These are phyloP conservation scores for Heliconius hewitsoni DNA, from an alignment of 1,140 invertebrate species.

Conservation along the genomic window DNA sequence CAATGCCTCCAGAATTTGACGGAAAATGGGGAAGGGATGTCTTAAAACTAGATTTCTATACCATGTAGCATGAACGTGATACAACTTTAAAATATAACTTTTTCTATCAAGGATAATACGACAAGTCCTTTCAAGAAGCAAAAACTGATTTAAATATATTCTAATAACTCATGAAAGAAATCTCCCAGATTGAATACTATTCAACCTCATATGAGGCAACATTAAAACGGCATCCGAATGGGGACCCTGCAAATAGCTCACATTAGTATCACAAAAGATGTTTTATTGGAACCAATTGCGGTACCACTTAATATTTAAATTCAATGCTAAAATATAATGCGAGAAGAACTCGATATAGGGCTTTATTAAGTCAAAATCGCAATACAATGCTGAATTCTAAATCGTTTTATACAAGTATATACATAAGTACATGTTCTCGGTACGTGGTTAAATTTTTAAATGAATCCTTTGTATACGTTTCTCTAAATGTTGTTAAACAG, in stretches of 20 bases:
- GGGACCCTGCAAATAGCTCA: conserved; percentile 35
- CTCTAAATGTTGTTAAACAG: conserved; percentile 16
- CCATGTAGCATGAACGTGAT: too few relatives aligned
- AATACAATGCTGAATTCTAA: conserved; percentile 44
- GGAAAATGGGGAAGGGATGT: too few relatives aligned
- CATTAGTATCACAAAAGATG: conserved; percentile 49
- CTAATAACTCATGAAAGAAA: background rate
- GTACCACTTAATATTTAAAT: conserved; percentile 47
- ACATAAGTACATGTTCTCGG: conserved; percentile 6
- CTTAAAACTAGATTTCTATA: too few relatives aligned
- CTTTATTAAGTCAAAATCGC: conserved; percentile 46
- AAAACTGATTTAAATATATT: too few relatives aligned
- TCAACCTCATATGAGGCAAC: background rate
- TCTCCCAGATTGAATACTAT: background rate
- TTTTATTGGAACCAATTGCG: conserved; percentile 48
- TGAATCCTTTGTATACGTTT: background rate
- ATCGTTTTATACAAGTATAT: conserved; percentile 24
- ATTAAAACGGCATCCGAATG: conserved; percentile 18
- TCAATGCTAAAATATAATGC: conserved; percentile 53
- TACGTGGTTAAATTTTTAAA: conserved; percentile 39
- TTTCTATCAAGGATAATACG: too few relatives aligned
- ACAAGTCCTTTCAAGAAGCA: too few relatives aligned
- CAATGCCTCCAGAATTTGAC: too few relatives aligned
- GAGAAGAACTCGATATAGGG: conserved; percentile 37
- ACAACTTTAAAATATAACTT: background rate